A percentile compares a stretch with the other conserved stretches of the same genome.
Evolutionary conservation across 2,797 vertebrate genomes (phyloP).

Genomic region (Octomys mimax): DNA sequence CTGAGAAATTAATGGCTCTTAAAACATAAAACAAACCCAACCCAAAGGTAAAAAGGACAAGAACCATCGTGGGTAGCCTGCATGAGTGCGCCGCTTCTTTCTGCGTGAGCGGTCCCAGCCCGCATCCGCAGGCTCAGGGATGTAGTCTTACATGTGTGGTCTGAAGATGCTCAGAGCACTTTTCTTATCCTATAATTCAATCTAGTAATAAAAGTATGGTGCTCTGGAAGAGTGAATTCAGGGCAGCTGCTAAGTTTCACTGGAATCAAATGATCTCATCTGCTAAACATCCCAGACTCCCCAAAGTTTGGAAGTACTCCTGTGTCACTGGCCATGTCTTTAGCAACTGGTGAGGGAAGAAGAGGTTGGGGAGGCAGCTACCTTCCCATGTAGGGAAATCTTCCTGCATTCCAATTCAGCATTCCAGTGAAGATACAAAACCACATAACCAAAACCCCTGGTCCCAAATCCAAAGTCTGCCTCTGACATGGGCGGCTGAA

Average conservation of each 20-base stretch:
- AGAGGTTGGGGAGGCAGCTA: conserved; percentile 36
- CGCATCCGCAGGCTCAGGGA: conserved; percentile 70
- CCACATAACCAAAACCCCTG: conserved; percentile 36
- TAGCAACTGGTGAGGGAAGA: conserved; percentile 61
- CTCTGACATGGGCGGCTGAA: neutral
- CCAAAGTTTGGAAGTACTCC: conserved; percentile 75
- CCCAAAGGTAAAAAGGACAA: neutral
- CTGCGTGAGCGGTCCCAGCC: neutral
- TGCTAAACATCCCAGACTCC: conserved; percentile 61
- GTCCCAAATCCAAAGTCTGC: conserved; percentile 42
- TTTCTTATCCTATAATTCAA: conserved; percentile 79
- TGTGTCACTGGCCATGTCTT: conserved; percentile 70
- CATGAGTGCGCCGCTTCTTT: neutral
- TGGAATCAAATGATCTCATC: conserved; percentile 74
- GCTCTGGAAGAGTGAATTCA: conserved; percentile 71
- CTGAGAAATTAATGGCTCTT: conserved; percentile 12
- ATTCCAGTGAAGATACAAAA: conserved; percentile 65
- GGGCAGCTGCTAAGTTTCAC: conserved; percentile 74
- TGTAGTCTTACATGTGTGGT: conserved; percentile 60
- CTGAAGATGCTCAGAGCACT: conserved; percentile 78
- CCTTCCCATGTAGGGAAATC: conserved; percentile 76
- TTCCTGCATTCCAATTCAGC: conserved; percentile 31
- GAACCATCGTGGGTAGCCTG: neutral
- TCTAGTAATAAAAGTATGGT: conserved; percentile 66
- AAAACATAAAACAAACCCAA: conserved; percentile 59